These are phyloP conservation scores for Pipa parva DNA, from an alignment of 2,113 vertebrate species.

Conservation along the genomic window DNA sequence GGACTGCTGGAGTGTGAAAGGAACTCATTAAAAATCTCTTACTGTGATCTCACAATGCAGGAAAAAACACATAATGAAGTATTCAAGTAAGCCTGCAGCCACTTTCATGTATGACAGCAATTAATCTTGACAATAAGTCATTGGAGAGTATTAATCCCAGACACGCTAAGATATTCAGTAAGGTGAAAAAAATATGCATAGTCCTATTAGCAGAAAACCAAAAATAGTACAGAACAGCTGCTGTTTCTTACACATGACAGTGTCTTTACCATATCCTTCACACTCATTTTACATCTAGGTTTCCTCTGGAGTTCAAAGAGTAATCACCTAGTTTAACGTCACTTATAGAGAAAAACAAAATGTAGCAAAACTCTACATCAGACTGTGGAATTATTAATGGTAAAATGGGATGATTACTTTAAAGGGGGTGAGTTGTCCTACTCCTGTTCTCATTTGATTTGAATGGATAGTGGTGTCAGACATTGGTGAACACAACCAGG, in stretches of 20 bases:
- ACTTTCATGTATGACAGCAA: constrained; percentile 54
- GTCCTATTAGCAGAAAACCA: constrained; percentile 53
- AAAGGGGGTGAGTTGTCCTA: too few relatives aligned
- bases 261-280: constrained; percentile 23
- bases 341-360: too few relatives aligned
- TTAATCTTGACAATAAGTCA: constrained; percentile 49
- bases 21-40: constrained; percentile 75
- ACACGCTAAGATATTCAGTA: constrained; percentile 50
- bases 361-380: too few relatives aligned
- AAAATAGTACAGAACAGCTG: constrained; percentile 39
- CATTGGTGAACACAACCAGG: too few relatives aligned
- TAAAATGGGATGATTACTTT: too few relatives aligned
- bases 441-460: too few relatives aligned
- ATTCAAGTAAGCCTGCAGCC: constrained; percentile 52
- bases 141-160: constrained; percentile 47
- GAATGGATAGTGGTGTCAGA: too few relatives aligned
- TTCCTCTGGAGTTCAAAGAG: not conserved
- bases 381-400: too few relatives aligned
- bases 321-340: constrained; percentile 1
- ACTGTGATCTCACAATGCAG: constrained; percentile 59
- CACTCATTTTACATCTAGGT: not conserved
- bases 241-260: constrained; percentile 23
- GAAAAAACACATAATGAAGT: constrained; percentile 60
- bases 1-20: constrained; percentile 67
- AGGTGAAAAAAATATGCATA: constrained; percentile 49